Evolutionary conservation across 2,113 vertebrate species (phyloP), one percentile per base, ranked within the genome.

Genomic region (Gobio gobio): DNA sequence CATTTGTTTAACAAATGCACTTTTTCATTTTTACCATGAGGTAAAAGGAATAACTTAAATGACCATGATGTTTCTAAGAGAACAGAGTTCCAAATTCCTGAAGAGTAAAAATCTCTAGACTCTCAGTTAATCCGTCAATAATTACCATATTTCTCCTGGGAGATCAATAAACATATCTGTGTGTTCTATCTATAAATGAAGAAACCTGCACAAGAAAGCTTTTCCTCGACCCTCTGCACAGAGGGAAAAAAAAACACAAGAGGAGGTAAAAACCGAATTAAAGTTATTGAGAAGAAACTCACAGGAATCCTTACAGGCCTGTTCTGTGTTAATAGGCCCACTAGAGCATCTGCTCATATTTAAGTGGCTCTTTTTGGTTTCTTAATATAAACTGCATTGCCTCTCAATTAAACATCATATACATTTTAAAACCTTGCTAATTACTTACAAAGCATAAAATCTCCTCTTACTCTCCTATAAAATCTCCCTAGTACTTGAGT

Each of bases 301-400:
- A n/a, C 14, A 78, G 59, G 78, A 84, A 85, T 61, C 66, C 59
- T 83, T 40, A 45, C 43, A 84, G 45, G 59, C 73, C 73, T 78
- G 77, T 58, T 77, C 26, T 77, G 16, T 43, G 56, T 45, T 78
- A 78, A 78, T 59, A 24, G 56, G 5, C 33, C 29, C 76, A 78
- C 59, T 78, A 78, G 76, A 78, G 54, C 54, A 78, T 59, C 76
- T 78, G 54, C 54, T 78, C 54, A 43, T 54, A 70, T 45, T 70
- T 24, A 29, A 56, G 8, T 56, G 47, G 16, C 51, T 20, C 10
- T 47, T 49, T 29, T 29, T 22, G 54, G 20, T 63, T 47, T 24
- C n/a, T 43, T 78, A 43, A 24, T 20, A 26, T 5, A 40, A 40
- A 40, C 40, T 40, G 40, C 5, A 40, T 40, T 40, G 40, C 40